Percentiles rank a stretch among this genome's conserved stretches.
phyloP scores from a whole-genome alignment of 2,797 vertebrate genomes.

The Florisuga fusca region DNA sequence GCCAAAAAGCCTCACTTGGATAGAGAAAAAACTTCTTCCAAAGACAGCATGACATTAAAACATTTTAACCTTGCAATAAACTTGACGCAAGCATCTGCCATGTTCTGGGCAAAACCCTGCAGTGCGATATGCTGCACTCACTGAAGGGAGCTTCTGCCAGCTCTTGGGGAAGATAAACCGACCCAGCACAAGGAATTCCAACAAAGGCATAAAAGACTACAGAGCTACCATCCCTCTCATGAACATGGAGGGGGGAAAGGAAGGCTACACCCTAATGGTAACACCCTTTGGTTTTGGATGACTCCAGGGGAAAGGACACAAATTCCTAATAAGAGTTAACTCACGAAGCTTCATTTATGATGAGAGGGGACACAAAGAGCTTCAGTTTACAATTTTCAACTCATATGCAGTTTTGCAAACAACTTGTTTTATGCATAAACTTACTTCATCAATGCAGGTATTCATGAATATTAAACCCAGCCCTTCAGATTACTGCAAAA shows the following conservation, averaged over 20 bases:
- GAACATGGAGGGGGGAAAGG: rapidly evolving
- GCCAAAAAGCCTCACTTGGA: neutral
- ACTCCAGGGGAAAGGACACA: neutral
- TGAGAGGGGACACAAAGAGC: neutral
- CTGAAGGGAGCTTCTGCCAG: neutral
- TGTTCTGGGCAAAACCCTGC: neutral
- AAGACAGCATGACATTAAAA: neutral
- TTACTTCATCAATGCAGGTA: neutral
- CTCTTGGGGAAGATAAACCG: neutral
- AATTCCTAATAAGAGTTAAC: neutral
- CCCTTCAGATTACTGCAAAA: neutral
- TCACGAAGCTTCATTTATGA: neutral
- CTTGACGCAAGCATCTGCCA: neutral
- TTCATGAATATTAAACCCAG: neutral
- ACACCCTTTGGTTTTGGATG: neutral
- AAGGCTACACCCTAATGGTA: neutral
- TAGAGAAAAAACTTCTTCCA: neutral
- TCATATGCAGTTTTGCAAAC: neutral
- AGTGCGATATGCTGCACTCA: neutral
- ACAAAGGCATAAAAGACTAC: neutral
- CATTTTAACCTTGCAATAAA: conserved; percentile 39
- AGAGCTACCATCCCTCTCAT: neutral
- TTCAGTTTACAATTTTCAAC: neutral
- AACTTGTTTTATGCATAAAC: neutral
- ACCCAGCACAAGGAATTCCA: neutral